Conservation (phyloP, 2,113 vertebrate species). For the Crotalus helleri region DNA sequence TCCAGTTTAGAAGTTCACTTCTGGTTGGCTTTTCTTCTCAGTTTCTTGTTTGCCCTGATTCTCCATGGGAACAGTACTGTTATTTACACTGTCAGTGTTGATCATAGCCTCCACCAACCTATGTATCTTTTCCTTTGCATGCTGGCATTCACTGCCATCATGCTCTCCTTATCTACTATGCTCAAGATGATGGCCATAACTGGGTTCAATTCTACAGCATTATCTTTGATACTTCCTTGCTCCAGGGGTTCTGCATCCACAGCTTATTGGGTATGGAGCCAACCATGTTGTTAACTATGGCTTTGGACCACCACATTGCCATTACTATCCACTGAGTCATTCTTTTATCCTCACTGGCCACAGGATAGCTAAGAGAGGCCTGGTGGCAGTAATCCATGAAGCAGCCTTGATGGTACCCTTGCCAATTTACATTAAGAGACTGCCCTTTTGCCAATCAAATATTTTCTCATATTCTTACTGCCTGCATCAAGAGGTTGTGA, state of each 20-base stretch:
- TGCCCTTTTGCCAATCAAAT: conserved; percentile 44
- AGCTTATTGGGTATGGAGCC: conserved; percentile 51
- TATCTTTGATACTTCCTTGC: conserved; percentile 48
- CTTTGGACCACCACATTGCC: conserved; percentile 53
- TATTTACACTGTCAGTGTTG: conserved; percentile 41
- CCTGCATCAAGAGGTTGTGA: conserved; percentile 72
- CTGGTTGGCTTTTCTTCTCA: conserved; percentile 57
- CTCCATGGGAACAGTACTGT: conserved; percentile 50
- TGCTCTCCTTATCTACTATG: conserved; percentile 49
- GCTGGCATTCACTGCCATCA: conserved; percentile 45
- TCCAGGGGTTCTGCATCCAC: conserved; percentile 61
- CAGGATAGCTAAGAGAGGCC: conserved; percentile 32
- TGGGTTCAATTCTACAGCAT: conserved; percentile 52
- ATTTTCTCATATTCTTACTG: conserved; percentile 65
- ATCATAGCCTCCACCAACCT: conserved; percentile 45
- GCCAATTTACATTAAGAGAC: conserved; percentile 44
- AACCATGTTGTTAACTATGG: conserved; percentile 43
- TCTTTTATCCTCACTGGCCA: conserved; percentile 49
- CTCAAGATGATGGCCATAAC: conserved; percentile 54
- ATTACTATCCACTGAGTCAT: conserved; percentile 47
- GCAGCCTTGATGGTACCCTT: conserved; percentile 51
- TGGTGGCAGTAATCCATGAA: conserved; percentile 39
- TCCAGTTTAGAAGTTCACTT: conserved; percentile 51
- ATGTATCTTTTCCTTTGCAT: conserved; percentile 50
- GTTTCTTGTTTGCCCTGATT: conserved; percentile 48